Conservation (phyloP, 2,113 vertebrate genomes). For the Nyctereutes procyonoides region DNA sequence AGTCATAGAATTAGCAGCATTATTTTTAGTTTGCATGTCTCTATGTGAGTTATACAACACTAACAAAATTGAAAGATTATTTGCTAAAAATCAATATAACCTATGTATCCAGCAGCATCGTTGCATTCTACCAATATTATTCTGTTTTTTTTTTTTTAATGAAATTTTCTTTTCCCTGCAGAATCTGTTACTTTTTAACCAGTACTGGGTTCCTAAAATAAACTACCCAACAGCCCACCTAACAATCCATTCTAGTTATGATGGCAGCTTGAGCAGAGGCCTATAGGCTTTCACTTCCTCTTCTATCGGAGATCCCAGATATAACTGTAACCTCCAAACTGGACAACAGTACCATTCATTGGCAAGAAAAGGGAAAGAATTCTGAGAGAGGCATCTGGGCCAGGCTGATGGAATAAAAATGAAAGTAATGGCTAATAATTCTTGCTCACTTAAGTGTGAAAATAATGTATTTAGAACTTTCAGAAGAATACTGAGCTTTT, state of each 20-base stretch:
- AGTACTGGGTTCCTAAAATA: not conserved
- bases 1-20: not conserved
- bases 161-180: not conserved
- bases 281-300: not conserved
- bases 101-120: not conserved
- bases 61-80: not conserved
- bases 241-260: too few species aligned
- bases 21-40: not conserved
- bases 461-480: not conserved
- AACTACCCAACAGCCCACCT: not conserved
- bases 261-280: not conserved
- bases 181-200: not conserved
- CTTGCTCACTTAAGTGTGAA: not conserved
- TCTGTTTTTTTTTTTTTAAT: not conserved
- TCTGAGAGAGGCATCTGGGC: not conserved
- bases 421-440: not conserved
- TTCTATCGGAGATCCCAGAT: not conserved
- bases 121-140: not conserved
- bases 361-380: not conserved
- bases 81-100: not conserved
- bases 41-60: not conserved
- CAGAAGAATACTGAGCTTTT: not conserved
- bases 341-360: not conserved
- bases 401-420: not conserved
- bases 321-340: not conserved